Percentiles rank a stretch among this genome's conserved stretches.
These are phyloP conservation scores for Galeruca laticollis DNA, from an alignment of 2,888 invertebrate species.

Conservation along the genomic window DNA sequence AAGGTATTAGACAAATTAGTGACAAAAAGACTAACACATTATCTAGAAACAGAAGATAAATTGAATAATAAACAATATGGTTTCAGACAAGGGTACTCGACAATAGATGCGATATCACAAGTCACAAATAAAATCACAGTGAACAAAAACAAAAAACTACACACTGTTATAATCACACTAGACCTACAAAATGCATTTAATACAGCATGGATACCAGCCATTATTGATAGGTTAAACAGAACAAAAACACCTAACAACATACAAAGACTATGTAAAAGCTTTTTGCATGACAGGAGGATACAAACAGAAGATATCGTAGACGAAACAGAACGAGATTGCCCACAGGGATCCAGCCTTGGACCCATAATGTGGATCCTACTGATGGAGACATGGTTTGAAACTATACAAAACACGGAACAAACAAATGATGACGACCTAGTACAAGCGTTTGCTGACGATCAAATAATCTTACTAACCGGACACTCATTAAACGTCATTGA, in stretches of 20 bases:
- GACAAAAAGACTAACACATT: conserved; percentile 46
- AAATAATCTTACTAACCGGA: conserved; percentile 32
- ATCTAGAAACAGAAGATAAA: conserved; percentile 42
- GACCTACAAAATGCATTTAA: no score
- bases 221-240: conserved; percentile 20
- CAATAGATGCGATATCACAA: no score
- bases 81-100: no score
- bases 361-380: no score
- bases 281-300: conserved; percentile 37
- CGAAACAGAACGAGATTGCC: conserved; percentile 43
- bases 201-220: conserved; percentile 33
- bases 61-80: conserved; percentile 42
- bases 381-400: no score
- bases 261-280: no score
- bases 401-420: conserved; percentile 46
- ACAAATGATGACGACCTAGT: conserved; percentile 41
- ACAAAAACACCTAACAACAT: conserved; percentile 29
- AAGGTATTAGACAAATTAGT: conserved; percentile 55
- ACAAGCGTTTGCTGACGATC: conserved; percentile 40
- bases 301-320: conserved; percentile 26
- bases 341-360: conserved; percentile 41
- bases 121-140: no score
- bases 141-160: no score
- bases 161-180: no score
- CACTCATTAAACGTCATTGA: conserved; percentile 42